A percentile compares a stretch with the other conserved stretches of the same genome.
Conservation (phyloP, 2,797 vertebrate species). For the Gouania willdenowi region DNA sequence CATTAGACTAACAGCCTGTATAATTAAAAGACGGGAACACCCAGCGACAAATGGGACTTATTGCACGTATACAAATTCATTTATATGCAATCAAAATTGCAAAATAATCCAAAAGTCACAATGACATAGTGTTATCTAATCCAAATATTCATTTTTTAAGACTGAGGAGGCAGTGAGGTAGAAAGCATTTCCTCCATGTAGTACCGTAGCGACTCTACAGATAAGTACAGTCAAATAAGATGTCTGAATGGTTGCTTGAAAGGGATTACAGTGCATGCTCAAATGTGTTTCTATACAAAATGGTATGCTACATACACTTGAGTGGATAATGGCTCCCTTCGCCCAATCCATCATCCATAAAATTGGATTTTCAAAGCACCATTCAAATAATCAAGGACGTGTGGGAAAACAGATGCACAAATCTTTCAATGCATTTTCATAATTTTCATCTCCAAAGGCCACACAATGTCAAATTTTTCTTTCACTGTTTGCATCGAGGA, state of each 20-base stretch:
- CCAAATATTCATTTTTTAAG: no score
- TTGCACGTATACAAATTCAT: constrained; percentile 67
- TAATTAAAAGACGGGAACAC: constrained; percentile 23
- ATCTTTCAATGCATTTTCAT: background rate
- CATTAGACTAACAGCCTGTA: constrained; percentile 19
- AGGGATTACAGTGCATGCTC: constrained; percentile 17
- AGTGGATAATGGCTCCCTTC: constrained; percentile 39
- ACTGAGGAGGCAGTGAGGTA: background rate
- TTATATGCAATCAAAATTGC: constrained; percentile 54
- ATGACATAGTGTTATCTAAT: no score
- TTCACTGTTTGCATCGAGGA: no score
- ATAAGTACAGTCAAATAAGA: constrained; percentile 32
- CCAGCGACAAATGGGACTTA: constrained; percentile 24
- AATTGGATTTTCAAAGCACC: constrained; percentile 17
- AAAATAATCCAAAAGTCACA: constrained; percentile 43
- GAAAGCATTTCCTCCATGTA: constrained; percentile 28
- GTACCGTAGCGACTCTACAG: constrained; percentile 31
- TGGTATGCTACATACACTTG: constrained; percentile 24
- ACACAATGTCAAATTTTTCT: background rate
- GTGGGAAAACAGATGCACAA: constrained; percentile 3
- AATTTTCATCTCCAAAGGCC: background rate
- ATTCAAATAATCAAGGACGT: constrained; percentile 34
- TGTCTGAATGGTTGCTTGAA: constrained; percentile 38
- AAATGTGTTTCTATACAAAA: constrained; percentile 28
- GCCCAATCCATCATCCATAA: constrained; percentile 27